Conservation (phyloP, 2,113 vertebrate genomes). For the Rhadina sibilatrix region DNA sequence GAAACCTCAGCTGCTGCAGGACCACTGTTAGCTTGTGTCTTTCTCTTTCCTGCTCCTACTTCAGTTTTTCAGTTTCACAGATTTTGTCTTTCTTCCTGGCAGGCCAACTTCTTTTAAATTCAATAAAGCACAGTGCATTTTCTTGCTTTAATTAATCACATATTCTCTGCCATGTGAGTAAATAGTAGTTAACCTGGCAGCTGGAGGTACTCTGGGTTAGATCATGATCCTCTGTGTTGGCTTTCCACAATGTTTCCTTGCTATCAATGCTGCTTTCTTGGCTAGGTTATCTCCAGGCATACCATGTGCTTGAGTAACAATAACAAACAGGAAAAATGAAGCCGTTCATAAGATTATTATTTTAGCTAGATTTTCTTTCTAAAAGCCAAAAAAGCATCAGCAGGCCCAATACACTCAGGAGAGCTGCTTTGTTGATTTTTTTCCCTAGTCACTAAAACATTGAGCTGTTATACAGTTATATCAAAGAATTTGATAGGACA, state of each 20-base stretch:
- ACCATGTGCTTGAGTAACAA: slow-evolving; percentile 34
- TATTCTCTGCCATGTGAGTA: not conserved
- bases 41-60: not conserved
- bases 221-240: not conserved
- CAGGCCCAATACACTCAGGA: not conserved
- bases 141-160: not conserved
- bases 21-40: not conserved
- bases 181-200: not conserved
- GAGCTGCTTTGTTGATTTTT: not conserved
- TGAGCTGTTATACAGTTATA: not conserved
- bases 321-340: slow-evolving; percentile 46
- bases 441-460: not conserved
- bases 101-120: not conserved
- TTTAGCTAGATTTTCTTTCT: slow-evolving; percentile 40
- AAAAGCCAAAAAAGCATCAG: slow-evolving; percentile 10
- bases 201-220: not conserved
- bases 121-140: not conserved
- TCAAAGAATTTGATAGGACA: not conserved
- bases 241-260: not conserved
- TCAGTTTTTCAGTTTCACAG: not conserved
- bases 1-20: not conserved
- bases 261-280: slow-evolving; percentile 14
- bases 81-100: not conserved
- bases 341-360: not conserved
- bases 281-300: slow-evolving; percentile 29